Base-by-base conservation (phyloP, 2,113 vertebrate genomes). In the Crypturellus undulatus region DNA sequence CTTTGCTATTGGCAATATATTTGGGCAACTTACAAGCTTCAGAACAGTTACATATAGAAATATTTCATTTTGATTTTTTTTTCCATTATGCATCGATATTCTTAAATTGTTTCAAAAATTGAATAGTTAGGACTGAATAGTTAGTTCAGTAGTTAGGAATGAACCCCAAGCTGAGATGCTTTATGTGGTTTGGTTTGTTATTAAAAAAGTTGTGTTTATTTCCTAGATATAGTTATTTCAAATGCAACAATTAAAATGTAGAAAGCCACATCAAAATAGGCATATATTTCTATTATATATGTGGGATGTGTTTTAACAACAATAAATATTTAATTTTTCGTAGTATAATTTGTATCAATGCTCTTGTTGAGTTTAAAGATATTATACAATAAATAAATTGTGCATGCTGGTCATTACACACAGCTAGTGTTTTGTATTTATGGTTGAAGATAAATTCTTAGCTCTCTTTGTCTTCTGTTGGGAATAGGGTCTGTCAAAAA, bases 181-280 rank as follows among this genome's bases (percentile, higher is more conserved):
- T 56, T n/a, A 22, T 40, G 59, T 77, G 32, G 3, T 84, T 90
- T 87, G 49, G 47, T 54, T 72, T 49, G 10, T 67, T 80, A 28
- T 28, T 73, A 51, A 67, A 8, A 67, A 32, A 58, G 3, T 36
- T 84, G 6, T 67, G 52, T 9, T 0, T 73, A 19, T 72, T 87
- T 91, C 15, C 45, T 73, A 40, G 43, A 36, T 25, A 4, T 63
- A 30, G 89, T 84, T 36, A 89, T 3, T 6, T 6, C 77, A 36
- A 75, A 40, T n/a, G 7, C 70, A 69, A 10, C 20, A 64, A 52
- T 16, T 62, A 36, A 76, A 30, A 52, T 59, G 36, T 12, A 32
- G 56, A 84, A 91, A 71, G 0, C 14, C 4, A 0, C 36, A 45
- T 69, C 0, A 1, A 45, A 87, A 82, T 21, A 5, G 17, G 7